Evolutionary conservation across 35 echinoderm and acorn worm species (phyloP), one percentile per base, ranked within the genome.

Genomic region (Stichopus chloronotus): DNA sequence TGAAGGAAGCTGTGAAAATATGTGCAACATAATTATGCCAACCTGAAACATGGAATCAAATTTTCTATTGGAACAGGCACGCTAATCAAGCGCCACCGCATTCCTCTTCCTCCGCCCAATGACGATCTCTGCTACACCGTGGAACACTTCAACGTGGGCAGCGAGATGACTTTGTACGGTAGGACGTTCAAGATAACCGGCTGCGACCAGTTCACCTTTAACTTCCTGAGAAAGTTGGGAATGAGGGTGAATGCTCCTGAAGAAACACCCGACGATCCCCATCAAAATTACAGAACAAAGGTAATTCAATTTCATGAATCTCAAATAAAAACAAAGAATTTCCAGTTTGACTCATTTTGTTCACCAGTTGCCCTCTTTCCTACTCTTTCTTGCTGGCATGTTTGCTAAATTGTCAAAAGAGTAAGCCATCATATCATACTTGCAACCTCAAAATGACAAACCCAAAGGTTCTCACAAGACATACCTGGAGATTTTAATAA

Each of bases 151-250:
- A 98, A 98, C 72, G 93, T 98, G 2, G 95, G 91, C 65, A 92
- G 93, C 23, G 97, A 98, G 52, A 92, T 98, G 14, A 96, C 80
- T 4, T 58, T 98, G 55, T 98, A 98, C 84, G 92, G 94, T 5
- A 93, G 95, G 56, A 96, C 95, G 16, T 98, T 98, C 93, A 98
- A 98, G 92, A 96, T 98, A 17, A 98, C 97, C 53, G 93, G 91
- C 7, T 98, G 97, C 20, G 97, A 98, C 91, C 97, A 98, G 81
- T 98, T 98, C 91, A 98, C 97, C 14, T 96, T 90, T 63, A 98
- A 98, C 82, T 98, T 98, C 82, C 91, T 98, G 30, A 90, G 95
- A 8, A 98, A 98, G 76, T 91, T 96, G 12, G 97, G 97, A 52
- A 93, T 98, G 55, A 90, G 97, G 43, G 78, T 98, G 8, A 94